Base-by-base conservation (phyloP, 2,888 invertebrate genomes). In the Cryptosula pallasiana region DNA sequence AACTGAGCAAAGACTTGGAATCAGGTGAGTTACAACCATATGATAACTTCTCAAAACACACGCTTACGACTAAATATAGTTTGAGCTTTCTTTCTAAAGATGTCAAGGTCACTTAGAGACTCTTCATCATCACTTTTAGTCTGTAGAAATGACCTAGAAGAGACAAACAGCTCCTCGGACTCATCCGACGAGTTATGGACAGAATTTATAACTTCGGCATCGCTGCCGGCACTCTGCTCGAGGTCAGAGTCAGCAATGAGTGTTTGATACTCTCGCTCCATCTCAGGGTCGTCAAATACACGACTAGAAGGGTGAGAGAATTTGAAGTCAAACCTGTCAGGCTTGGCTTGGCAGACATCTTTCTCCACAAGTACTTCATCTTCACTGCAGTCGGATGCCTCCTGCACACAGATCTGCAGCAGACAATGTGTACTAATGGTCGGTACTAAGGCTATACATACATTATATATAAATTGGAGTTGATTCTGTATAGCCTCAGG, bases 201-300 rank as follows among this genome's bases (percentile, higher is more conserved):
- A 9, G 63, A 32, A 9, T 16, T 27, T 5, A 63, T 32, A 32
- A 32, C 9, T 5, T 63, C 29, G 5, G 32, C 5, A 5, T 63
- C 63, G 32, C 34, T 63, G 32, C 32, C 63, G 34, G 9, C 32
- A 63, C 63, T 63, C 3, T 63, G 29, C 9, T 55, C 55, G 3
- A n/a, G 5, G n/a, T 63, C 63, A 29, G 63, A 63, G 63, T 63
- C 63, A 63, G 63, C 63, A 29, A 63, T 63, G n/a, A 63, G 63
- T 3, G 63, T 63, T n/a, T 63, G 63, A 63, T 63, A 63, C 32
- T 63, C 63, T 9, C 32, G 29, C 27, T 63, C 63, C 27, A 63
- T 25, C 5, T 63, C 63, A 2, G 63, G 63, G 27, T 63, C 63
- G 32, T 25, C 63, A 63, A 63, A 63, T n/a, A 63, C 34, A 32